A percentile compares a stretch with the other conserved stretches of the same genome.
These are phyloP conservation scores for Branchellion lobata DNA, from an alignment of 2,888 invertebrate genomes.

Conservation along the genomic window DNA sequence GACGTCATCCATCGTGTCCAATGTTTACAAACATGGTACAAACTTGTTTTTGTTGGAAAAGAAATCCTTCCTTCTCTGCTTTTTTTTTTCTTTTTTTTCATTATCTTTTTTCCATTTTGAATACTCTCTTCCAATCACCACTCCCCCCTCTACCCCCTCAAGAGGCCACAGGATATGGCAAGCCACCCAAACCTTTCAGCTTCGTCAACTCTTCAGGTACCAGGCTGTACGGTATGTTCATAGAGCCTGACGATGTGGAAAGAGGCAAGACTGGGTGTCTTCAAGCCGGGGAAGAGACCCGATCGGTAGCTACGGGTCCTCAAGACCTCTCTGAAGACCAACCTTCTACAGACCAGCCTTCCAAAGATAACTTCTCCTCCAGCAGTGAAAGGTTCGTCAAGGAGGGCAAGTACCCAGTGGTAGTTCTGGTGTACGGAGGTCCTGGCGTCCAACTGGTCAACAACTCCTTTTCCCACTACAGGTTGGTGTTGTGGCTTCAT, in stretches of 20 bases:
- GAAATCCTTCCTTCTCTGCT: too few species aligned
- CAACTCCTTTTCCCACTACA: slow-evolving; percentile 71
- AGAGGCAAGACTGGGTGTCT: neutral
- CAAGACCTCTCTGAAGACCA: neutral
- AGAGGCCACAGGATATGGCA: neutral
- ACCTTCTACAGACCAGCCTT: too few species aligned
- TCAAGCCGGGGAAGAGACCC: neutral
- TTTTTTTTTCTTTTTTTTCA: too few species aligned
- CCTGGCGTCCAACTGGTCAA: slow-evolving; percentile 96
- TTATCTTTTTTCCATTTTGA: too few species aligned
- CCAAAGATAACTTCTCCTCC: neutral
- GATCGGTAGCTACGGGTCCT: neutral
- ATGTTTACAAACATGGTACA: slow-evolving; percentile 54
- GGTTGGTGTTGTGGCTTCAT: too few species aligned
- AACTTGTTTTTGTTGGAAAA: neutral
- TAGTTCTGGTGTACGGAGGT: slow-evolving; percentile 95
- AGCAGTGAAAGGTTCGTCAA: slow-evolving; percentile 53
- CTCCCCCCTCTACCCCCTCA: too few species aligned
- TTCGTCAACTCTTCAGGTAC: slow-evolving; percentile 70
- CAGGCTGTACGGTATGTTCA: slow-evolving; percentile 80
- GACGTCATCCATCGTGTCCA: neutral
- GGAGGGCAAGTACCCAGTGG: slow-evolving; percentile 79
- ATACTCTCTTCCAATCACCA: too few species aligned
- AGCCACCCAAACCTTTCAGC: slow-evolving; percentile 74
- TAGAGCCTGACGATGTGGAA: slow-evolving; percentile 69